Conservation (phyloP, 2,888 invertebrate species). For the Scaptomyza polygonia region DNA sequence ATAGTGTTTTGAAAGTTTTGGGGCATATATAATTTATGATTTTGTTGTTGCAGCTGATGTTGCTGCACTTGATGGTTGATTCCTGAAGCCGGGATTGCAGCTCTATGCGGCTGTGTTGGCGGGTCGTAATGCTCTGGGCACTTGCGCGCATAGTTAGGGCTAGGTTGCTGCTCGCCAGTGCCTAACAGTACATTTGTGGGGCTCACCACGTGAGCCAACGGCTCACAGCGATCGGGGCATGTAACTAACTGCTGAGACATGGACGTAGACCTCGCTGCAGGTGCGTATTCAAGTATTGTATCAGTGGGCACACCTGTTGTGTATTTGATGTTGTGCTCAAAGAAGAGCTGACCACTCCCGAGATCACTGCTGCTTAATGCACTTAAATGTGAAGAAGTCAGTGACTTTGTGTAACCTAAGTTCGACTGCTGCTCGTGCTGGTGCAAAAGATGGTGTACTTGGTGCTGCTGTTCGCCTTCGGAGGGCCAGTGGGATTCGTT, state of each 20-base stretch:
- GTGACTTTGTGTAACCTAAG: conserved; percentile 31
- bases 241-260: conserved; percentile 19
- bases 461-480: conserved; percentile 43
- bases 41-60: conserved; percentile 38
- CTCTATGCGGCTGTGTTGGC: conserved; percentile 59
- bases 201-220: conserved; percentile 75
- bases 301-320: conserved; percentile 26
- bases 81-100: conserved; percentile 29
- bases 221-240: conserved; percentile 42
- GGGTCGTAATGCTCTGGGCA: conserved; percentile 79
- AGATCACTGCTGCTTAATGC: conserved; percentile 26
- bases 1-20: conserved; percentile 75
- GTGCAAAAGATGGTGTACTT: conserved; percentile 21
- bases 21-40: conserved; percentile 79
- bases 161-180: conserved; percentile 76
- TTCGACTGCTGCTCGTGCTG: conserved; percentile 31
- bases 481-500: conserved; percentile 60
- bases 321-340: conserved; percentile 60
- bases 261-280: conserved; percentile 23
- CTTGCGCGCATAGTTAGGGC: conserved; percentile 80
- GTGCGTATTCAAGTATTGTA: conserved; percentile 41
- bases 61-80: conserved; percentile 10
- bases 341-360: conserved; percentile 39
- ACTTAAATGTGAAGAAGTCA: conserved; percentile 20
- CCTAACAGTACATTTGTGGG: conserved; percentile 70